Evolutionary conservation across 2,888 invertebrate genomes (phyloP).

Genomic region (Leptopilina drosophilae): DNA sequence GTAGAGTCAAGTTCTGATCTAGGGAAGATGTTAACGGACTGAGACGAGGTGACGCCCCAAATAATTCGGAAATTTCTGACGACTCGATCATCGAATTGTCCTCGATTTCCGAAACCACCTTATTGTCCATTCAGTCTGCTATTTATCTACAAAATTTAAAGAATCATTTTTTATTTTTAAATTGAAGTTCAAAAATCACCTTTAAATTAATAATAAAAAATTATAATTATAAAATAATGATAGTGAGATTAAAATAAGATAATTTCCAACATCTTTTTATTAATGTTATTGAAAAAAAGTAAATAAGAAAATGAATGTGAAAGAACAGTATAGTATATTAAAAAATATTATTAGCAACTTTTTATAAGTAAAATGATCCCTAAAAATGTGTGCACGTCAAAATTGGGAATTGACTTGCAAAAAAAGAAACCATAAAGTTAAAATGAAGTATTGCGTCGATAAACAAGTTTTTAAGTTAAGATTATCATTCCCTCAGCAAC

Average conservation of each 20-base stretch:
- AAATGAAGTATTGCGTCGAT: neutral
- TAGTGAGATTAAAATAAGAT: no score
- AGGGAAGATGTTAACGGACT: slow-evolving; percentile 73
- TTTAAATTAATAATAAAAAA: no score
- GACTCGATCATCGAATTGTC: slow-evolving; percentile 72
- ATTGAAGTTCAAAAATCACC: neutral
- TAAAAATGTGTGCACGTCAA: no score
- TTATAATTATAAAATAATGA: no score
- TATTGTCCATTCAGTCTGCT: slow-evolving; percentile 73
- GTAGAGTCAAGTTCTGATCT: slow-evolving; percentile 71
- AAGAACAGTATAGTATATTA: no score
- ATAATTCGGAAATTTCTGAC: slow-evolving; percentile 63
- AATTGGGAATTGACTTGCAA: no score
- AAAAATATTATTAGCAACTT: no score
- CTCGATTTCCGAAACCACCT: slow-evolving; percentile 68
- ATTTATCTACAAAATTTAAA: slow-evolving; percentile 53
- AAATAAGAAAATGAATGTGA: no score
- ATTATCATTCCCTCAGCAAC: slow-evolving; percentile 69
- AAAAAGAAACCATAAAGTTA: neutral
- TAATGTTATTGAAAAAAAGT: no score
- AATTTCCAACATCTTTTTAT: no score
- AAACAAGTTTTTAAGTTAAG: neutral
- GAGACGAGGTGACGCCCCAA: slow-evolving; percentile 70
- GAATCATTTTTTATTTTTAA: neutral
- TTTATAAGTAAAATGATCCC: no score